A percentile compares a stretch with the other conserved stretches of the same genome.
Conservation (phyloP, 2,113 vertebrate species). For the Aptenodytes patagonicus region DNA sequence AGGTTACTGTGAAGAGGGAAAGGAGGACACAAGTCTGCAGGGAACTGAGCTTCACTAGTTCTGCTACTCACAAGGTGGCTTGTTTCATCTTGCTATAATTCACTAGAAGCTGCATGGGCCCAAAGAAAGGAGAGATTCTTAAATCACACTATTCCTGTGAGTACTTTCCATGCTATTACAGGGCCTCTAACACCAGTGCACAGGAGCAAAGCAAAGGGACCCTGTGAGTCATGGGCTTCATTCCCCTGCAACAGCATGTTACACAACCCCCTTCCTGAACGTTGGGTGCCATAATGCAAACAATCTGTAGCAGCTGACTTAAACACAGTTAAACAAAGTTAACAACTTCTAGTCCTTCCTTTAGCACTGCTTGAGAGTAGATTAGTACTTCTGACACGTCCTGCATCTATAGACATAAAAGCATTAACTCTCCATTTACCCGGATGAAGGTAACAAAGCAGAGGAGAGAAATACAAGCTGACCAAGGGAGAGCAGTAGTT, state of each 20-base stretch:
- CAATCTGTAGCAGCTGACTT: not conserved
- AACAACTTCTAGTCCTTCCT: not conserved
- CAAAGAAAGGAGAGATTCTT: not conserved
- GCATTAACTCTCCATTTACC: not conserved
- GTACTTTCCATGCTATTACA: not conserved
- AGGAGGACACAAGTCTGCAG: not conserved
- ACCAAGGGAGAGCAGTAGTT: not conserved
- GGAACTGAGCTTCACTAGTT: not conserved
- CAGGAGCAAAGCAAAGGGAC: not conserved
- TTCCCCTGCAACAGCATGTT: not conserved
- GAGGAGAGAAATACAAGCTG: not conserved
- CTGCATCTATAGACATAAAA: not conserved
- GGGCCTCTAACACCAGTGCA: not conserved
- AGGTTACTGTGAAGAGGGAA: not conserved
- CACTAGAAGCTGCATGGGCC: not conserved
- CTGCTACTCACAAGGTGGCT: not conserved
- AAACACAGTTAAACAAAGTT: not conserved
- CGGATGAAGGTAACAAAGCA: not conserved
- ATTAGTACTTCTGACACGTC: not conserved
- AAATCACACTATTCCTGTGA: not conserved
- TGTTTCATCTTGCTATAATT: not conserved
- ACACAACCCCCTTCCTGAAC: not conserved
- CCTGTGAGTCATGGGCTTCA: not conserved
- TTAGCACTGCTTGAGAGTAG: not conserved
- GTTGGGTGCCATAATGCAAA: not conserved